These are phyloP conservation scores for Gibbula magus DNA, from an alignment of 2,888 invertebrate genomes.

Conservation along the genomic window DNA sequence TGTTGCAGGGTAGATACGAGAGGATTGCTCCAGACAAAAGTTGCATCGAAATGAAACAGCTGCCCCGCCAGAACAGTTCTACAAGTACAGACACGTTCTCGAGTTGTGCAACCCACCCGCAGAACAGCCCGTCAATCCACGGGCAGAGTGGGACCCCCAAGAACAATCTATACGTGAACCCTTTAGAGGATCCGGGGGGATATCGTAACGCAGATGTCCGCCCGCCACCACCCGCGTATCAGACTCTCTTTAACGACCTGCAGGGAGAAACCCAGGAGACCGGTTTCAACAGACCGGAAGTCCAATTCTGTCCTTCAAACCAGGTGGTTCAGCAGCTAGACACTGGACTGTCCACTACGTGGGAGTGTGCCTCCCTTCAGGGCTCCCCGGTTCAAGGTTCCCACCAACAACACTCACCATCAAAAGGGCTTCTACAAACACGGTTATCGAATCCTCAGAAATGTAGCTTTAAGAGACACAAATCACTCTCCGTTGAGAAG, in stretches of 20 bases:
- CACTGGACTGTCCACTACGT: conserved; percentile 63
- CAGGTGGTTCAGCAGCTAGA: conserved; percentile 67
- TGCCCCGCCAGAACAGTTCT: conserved; percentile 73
- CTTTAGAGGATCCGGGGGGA: conserved; percentile 60
- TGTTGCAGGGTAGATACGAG: conserved; percentile 9
- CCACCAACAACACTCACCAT: conserved; percentile 26
- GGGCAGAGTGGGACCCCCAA: conserved; percentile 42
- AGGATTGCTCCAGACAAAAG: conserved; percentile 46
- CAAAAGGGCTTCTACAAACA: conserved; percentile 7
- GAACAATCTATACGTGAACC: conserved; percentile 73
- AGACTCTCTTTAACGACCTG: conserved; percentile 33
- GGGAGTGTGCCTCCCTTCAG: conserved; percentile 48
- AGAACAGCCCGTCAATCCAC: conserved; percentile 60
- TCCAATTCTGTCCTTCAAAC: conserved; percentile 30
- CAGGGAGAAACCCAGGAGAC: conserved; percentile 32
- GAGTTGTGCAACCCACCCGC: conserved; percentile 95
- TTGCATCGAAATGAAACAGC: conserved; percentile 69
- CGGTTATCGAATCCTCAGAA: conserved; percentile 31
- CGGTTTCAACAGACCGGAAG: conserved; percentile 39
- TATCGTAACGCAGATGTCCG: conserved; percentile 33
- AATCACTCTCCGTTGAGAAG: conserved; percentile 65
- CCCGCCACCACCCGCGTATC: conserved; percentile 31
- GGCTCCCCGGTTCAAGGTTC: conserved; percentile 48
- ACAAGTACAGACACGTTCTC: conserved; percentile 95
- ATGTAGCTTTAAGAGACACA: conserved; percentile 64